Evolutionary conservation across 2,888 invertebrate genomes (phyloP), one percentile per base, ranked within the genome.

Genomic region (Hyposoter dolosus): DNA sequence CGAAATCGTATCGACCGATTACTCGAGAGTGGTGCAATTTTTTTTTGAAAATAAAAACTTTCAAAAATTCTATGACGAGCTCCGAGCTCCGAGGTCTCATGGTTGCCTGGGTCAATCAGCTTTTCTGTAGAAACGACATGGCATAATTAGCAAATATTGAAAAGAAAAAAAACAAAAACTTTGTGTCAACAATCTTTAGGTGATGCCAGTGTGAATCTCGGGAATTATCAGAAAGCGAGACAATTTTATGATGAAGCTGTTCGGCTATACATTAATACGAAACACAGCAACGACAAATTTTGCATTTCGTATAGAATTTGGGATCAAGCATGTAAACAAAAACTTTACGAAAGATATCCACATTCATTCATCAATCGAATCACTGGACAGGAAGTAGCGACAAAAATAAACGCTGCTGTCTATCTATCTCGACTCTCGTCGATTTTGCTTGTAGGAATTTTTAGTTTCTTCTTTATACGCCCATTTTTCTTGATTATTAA

Each of bases 171-270:
- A 12, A 1, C 28, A 23, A 19, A 68, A 69, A 23, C 6, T 23
- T 47, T 3, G 5, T 15, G 5, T 60, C 23, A 2, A 28, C 7
- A 28, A 60, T 60, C 1, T 4, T 60, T 45, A 92, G 92, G 92
- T 0, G 90, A 92, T 32, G 91, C 91, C 2, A 82, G 89, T 56
- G 23, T 65, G 17, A 83, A 77, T 3, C 81, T 90, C 2, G 92
- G 92, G 4, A 88, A 90, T 71, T 89, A 88, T 32, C 74, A 68
- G 0, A 86, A 89, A 72, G 92, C 92, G 2, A 87, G 82, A 43
- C 89, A 74, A 4, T 88, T 81, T 40, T 92, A 90, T 10, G 19
- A 28, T 2, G 82, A 88, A 4, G 92, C 90, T 1, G 50, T 90
- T 32, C 56, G 69, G 0, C 19, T 89, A 2, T 82, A 60, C 12